Evolutionary conservation across 2,888 invertebrate species (phyloP).

Genomic region (Tiliacea citrago): DNA sequence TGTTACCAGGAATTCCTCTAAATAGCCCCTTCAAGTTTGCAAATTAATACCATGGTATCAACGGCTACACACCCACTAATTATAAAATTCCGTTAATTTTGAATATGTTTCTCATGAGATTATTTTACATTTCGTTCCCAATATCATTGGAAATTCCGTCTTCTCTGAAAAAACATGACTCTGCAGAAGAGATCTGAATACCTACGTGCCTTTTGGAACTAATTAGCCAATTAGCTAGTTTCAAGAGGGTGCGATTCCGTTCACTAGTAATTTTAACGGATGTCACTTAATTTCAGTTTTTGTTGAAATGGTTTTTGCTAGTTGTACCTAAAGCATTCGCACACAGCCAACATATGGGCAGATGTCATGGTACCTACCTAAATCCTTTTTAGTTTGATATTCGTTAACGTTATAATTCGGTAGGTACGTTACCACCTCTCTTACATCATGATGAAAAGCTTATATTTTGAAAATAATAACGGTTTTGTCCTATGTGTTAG

Average conservation of each 20-base stretch:
- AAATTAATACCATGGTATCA: conserved; percentile 26
- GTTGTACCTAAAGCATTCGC: not conserved
- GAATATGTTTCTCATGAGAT: not conserved
- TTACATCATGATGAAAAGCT: not conserved
- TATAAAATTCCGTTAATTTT: conserved; percentile 11
- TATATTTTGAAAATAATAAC: not conserved
- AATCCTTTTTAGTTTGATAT: not conserved
- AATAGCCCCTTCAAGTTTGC: conserved; percentile 18
- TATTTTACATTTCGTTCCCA: not conserved
- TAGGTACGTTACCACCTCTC: not conserved
- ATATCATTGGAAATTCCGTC: not conserved
- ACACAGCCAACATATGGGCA: conserved; percentile 10
- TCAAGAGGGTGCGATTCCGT: conserved; percentile 30
- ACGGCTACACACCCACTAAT: conserved; percentile 4
- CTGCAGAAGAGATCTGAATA: no score
- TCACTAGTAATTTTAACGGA: conserved; percentile 26
- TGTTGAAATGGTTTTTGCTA: conserved; percentile 27
- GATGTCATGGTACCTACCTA: conserved; percentile 9
- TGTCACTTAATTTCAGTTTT: conserved; percentile 34
- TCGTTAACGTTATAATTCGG: not conserved
- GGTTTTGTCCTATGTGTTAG: not conserved
- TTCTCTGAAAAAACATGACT: not conserved
- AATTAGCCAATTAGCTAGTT: conserved; percentile 53
- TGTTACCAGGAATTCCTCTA: conserved; percentile 30
- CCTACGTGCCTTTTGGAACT: conserved; percentile 25